A percentile compares a stretch with the other conserved stretches of the same genome.
Evolutionary conservation across 2,888 invertebrate species (phyloP).

Genomic region (Nemotelus pantherinus): DNA sequence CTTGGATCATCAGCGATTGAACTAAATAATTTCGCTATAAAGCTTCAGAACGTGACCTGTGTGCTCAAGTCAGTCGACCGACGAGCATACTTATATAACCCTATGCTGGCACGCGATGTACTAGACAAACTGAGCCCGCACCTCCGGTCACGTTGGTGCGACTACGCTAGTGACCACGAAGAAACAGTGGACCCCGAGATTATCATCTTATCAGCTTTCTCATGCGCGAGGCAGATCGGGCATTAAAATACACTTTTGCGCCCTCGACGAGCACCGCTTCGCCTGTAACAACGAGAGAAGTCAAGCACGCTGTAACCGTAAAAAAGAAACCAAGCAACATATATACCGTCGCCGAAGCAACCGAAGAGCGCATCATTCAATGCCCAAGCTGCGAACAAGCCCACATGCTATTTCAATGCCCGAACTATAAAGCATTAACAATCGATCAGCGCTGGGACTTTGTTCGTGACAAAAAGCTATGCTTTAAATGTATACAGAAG

Average conservation of each 20-base stretch:
- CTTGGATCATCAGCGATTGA: too few species aligned
- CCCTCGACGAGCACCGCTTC: slow-evolving; percentile 14
- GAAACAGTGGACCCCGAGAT: slow-evolving; percentile 1
- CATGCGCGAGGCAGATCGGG: slow-evolving; percentile 13
- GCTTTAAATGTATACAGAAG: slow-evolving; percentile 22
- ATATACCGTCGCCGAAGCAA: slow-evolving; percentile 14
- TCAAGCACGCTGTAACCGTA: slow-evolving; percentile 1
- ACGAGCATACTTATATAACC: too few species aligned
- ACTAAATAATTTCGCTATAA: too few species aligned
- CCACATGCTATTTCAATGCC: not conserved
- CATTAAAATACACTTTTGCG: not conserved
- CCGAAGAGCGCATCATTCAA: slow-evolving; percentile 1
- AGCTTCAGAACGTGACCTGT: too few species aligned
- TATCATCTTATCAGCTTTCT: not conserved
- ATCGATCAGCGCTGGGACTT: slow-evolving; percentile 12
- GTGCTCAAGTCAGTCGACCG: too few species aligned
- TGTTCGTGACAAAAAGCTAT: slow-evolving; percentile 10
- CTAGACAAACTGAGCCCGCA: slow-evolving; percentile 6
- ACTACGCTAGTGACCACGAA: not conserved
- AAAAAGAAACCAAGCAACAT: not conserved
- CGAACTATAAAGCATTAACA: slow-evolving; percentile 3
- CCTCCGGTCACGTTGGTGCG: slow-evolving; percentile 4
- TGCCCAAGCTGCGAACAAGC: not conserved
- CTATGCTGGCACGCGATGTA: not conserved
- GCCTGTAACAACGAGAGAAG: not conserved